Evolutionary conservation across 2,888 invertebrate genomes (phyloP).

Genomic region (Cephus nigrinus): DNA sequence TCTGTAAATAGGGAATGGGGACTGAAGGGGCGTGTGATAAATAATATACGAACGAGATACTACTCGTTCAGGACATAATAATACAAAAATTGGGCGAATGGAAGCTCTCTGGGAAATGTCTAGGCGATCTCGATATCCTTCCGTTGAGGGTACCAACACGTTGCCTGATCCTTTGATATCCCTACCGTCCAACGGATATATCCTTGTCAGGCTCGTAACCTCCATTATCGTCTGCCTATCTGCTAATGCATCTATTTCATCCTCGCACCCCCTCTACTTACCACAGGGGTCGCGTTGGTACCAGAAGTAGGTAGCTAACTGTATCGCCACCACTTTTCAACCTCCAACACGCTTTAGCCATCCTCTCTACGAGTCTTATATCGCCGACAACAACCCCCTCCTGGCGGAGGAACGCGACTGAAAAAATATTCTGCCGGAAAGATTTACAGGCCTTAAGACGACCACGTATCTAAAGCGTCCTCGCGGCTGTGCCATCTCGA

Average conservation of each 20-base stretch:
- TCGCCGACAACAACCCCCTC: neutral
- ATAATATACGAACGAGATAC: neutral
- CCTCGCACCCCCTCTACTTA: neutral
- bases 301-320: neutral
- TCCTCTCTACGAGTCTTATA: neutral
- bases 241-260: conserved; percentile 19
- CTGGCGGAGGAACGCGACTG: neutral
- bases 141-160: neutral
- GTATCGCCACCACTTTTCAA: neutral
- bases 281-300: neutral
- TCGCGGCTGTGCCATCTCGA: neutral
- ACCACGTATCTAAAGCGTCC: neutral
- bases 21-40: neutral
- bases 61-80: neutral
- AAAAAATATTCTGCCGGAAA: neutral
- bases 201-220: conserved; percentile 12
- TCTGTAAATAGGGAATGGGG: neutral
- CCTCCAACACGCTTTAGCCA: neutral
- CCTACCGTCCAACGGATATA: conserved; percentile 10
- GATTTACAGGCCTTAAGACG: neutral
- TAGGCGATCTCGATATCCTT: neutral
- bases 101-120: neutral
- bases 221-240: conserved; percentile 17
- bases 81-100: neutral
- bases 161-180: conserved; percentile 17